These are phyloP conservation scores for Aphyosemion australe DNA, from an alignment of 2,113 vertebrate genomes.

Conservation along the genomic window DNA sequence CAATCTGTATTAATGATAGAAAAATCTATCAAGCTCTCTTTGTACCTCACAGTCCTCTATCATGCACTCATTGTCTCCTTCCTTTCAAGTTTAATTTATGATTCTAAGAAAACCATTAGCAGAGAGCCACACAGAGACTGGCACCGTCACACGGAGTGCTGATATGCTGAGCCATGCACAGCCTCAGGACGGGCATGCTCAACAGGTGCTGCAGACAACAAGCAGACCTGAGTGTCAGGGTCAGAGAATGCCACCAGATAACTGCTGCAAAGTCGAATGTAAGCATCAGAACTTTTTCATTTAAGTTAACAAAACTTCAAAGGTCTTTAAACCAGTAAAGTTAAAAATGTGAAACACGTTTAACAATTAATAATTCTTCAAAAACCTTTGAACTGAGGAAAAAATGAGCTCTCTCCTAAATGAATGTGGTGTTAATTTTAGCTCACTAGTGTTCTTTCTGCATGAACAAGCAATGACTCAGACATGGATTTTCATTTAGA, in stretches of 20 bases:
- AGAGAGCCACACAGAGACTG: conserved; percentile 34
- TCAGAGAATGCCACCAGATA: conserved; percentile 35
- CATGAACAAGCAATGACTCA: neutral
- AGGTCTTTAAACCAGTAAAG: neutral
- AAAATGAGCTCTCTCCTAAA: neutral
- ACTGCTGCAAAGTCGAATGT: conserved; percentile 12
- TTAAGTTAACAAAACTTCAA: neutral
- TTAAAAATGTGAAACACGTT: neutral
- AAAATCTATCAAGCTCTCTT: conserved; percentile 57
- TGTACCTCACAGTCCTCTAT: conserved; percentile 41
- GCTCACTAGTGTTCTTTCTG: neutral
- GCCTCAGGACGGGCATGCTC: conserved; percentile 11
- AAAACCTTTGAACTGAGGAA: neutral
- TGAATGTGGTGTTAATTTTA: neutral
- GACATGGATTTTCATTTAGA: neutral
- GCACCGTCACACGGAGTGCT: conserved; percentile 30
- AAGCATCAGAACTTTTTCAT: neutral
- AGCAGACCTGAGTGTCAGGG: conserved; percentile 11
- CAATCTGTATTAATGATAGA: conserved; percentile 61
- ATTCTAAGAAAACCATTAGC: conserved; percentile 56
- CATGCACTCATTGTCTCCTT: conserved; percentile 38
- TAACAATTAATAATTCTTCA: neutral
- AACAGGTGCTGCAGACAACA: conserved; percentile 33
- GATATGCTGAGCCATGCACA: conserved; percentile 30
- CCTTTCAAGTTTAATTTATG: conserved; percentile 62